These are phyloP conservation scores for Barbus barbus DNA, from an alignment of 2,113 vertebrate genomes.

Conservation along the genomic window DNA sequence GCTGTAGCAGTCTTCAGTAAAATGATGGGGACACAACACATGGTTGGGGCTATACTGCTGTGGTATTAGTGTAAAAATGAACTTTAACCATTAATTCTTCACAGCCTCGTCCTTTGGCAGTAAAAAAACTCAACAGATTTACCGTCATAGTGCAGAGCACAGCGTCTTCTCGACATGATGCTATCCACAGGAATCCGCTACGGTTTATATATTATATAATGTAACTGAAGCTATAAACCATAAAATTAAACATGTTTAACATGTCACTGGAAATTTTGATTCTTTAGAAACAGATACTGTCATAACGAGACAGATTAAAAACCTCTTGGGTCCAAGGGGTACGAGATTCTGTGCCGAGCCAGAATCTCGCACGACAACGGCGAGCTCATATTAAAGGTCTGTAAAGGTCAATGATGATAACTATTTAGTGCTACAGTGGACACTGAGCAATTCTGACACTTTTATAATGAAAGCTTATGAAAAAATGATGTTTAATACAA, in stretches of 20 bases:
- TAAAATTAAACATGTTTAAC: neutral
- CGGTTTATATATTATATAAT: too few species aligned
- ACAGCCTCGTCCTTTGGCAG: too few species aligned
- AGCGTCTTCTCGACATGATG: too few species aligned
- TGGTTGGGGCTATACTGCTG: too few species aligned
- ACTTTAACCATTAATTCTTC: too few species aligned
- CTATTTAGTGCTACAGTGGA: conserved; percentile 19
- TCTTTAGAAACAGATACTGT: neutral
- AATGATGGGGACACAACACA: too few species aligned
- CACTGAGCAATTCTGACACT: conserved; percentile 42
- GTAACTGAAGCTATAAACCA: neutral
- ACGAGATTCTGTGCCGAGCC: neutral
- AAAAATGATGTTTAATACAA: conserved; percentile 42
- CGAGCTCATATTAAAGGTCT: neutral
- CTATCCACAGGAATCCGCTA: too few species aligned
- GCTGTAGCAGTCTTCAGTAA: too few species aligned
- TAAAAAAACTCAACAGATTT: too few species aligned
- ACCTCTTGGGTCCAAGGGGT: neutral
- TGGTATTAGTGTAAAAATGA: too few species aligned
- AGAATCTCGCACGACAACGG: too few species aligned
- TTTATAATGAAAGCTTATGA: conserved; percentile 40
- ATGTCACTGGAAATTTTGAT: neutral
- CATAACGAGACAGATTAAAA: neutral
- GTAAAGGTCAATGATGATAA: neutral
- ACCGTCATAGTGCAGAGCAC: too few species aligned